Percentiles rank a stretch among this genome's conserved stretches.
phyloP scores from a whole-genome alignment of 2,797 vertebrate species.

The Spheniscus humboldti region DNA sequence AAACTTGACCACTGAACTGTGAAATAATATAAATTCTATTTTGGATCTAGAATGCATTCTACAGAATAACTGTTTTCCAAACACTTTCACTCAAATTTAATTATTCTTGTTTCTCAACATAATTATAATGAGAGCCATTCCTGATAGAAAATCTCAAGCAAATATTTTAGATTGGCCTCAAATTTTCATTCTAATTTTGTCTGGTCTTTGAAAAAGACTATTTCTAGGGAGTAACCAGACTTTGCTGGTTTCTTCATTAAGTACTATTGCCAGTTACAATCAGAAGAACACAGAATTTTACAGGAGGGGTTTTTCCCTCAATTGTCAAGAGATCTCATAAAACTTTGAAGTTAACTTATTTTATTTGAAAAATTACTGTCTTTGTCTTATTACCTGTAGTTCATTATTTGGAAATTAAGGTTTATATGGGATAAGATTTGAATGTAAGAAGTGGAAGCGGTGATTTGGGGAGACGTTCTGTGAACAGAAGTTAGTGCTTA shows the following conservation, averaged over 20 bases:
- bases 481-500: neutral
- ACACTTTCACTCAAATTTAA: neutral
- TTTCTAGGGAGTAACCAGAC: neutral
- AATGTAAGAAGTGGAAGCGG: neutral
- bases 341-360: neutral
- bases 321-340: neutral
- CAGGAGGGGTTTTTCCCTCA: neutral
- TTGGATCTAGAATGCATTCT: neutral
- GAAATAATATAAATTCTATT: neutral
- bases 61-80: neutral
- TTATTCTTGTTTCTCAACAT: neutral
- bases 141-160: neutral
- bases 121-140: neutral
- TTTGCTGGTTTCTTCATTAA: neutral
- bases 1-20: neutral
- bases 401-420: neutral
- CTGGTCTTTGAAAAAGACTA: neutral
- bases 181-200: neutral
- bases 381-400: neutral
- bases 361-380: neutral
- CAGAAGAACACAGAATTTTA: neutral
- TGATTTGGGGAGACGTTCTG: neutral
- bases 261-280: neutral
- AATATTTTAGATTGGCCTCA: neutral
- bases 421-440: neutral